Percentiles rank a stretch among this genome's conserved stretches.
phyloP scores from a whole-genome alignment of 2,888 invertebrate species.

The Chloromyia formosa region DNA sequence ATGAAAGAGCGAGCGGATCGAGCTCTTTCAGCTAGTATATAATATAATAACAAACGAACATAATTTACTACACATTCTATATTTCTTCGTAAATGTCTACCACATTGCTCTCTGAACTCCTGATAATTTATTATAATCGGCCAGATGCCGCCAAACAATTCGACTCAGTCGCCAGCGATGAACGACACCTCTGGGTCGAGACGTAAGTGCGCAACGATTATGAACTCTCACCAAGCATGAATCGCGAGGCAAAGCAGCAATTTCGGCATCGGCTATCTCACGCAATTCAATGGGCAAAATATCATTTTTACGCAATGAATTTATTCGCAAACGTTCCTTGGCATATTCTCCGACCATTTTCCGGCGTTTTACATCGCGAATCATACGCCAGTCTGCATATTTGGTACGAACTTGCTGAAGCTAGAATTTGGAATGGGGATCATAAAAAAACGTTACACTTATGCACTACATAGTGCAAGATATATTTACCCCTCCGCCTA shows the following conservation, averaged over 20 bases:
- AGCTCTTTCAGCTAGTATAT: no score
- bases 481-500: conserved; percentile 24
- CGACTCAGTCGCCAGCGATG: conserved; percentile 86
- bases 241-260: conserved; percentile 80
- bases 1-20: no score
- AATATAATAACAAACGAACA: no score
- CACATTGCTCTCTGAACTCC: conserved; percentile 96
- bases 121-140: conserved; percentile 91
- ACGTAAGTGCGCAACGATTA: conserved; percentile 88
- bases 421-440: conserved; percentile 61
- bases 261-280: conserved; percentile 80
- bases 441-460: background rate
- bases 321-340: conserved; percentile 79
- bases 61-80: no score
- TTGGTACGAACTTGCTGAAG: conserved; percentile 77
- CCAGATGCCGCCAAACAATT: conserved; percentile 88
- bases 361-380: conserved; percentile 85
- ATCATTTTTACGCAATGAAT: conserved; percentile 84
- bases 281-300: conserved; percentile 83
- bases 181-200: conserved; percentile 83
- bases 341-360: conserved; percentile 78
- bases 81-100: conserved; percentile 60
- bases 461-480: background rate
- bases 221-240: conserved; percentile 73
- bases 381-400: conserved; percentile 86